Evolutionary conservation across 2,888 invertebrate species (phyloP), one percentile per base, ranked within the genome.

Genomic region (Hydroisotoma schaefferi): DNA sequence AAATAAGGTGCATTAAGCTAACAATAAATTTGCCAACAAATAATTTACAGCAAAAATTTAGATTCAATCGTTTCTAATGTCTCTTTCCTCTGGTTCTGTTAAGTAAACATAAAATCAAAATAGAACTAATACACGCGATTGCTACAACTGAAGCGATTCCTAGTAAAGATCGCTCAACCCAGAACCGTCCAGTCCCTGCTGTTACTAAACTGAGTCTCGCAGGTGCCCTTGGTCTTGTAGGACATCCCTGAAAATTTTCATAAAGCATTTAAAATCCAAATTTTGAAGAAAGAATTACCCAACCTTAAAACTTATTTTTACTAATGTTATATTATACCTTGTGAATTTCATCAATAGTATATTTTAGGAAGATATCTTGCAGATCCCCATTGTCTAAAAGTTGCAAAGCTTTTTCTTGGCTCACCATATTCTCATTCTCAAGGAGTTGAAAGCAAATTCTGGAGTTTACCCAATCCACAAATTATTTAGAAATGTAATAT

Each of bases 361-460:
- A 69, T 38, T 71, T 71, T 6, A 69, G 57, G 55, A 71, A 71
- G 25, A 71, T 61, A 28, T 70, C 68, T 63, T 70, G 68, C 1
- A 70, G 28, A n/a, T 71, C 71, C n/a, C 67, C 68, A 55, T 64
- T 68, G 26, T 67, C 67, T 8, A 71, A 46, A 33, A 71, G 63
- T 48, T 70, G 68, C 18, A 70, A 27, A 1, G 71, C 68, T 44
- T 71, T 71, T 25, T 71, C 68, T 53, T 67, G 71, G 47, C 59
- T 65, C n/a, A 71, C 55, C 68, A 70, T 64, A 57, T 71, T 71
- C 44, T 71, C 71, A 55, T 71, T 71, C 54, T 71, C 71, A 49
- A 71, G 55, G 0, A 71, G 54, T 52, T 71, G 71, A 57, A 71
- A 71, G 40, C 71, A 71, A 10, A 71, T 63, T 55, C 71, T 71